Base-by-base conservation (phyloP, 2,797 vertebrate species). In the Phoebastria nigripes region DNA sequence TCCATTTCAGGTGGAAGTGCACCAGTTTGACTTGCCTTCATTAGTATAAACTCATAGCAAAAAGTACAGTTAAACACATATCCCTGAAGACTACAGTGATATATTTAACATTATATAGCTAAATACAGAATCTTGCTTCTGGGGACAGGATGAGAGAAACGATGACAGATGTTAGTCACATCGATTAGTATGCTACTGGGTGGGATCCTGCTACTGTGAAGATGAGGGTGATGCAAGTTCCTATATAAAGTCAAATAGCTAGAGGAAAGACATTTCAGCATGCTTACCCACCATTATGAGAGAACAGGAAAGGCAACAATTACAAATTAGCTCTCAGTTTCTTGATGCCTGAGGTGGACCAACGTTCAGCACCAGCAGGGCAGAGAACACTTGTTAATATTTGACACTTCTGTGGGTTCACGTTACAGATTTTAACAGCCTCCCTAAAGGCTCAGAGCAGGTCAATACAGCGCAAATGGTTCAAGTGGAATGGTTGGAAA, bases 321-420 rank as follows among this genome's bases (percentile, higher is more conserved):
- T 88, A 74, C 21, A 93, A 65, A 95, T 88, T 66, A 83, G 56
- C 5, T 24, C 65, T 84, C 71, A 17, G 39, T 65, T 84, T 95
- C 61, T 56, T 69, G 66, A 79, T 8, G 88, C 63, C 93, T 66
- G 47, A 96, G 93, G 49, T 85, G 37, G 78, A 90, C 89, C 44
- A 91, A 66, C 12, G 0, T 52, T 71, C 70, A 84, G n/a, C 66
- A 93, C 29, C 69, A 87, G 76, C 33, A 89, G 54, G 87, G 59
- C 42, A 94, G 62, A 89, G 63, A 91, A 87, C 67, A 78, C 61
- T 86, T 91, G 55, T 87, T 84, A 94, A 65, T 69, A 94, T 52
- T 24, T 79, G 83, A 93, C 80, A 96, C 51, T 62, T 59, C 70
- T n/a, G 39, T 73, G 51, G 25, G 67, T 91, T 92, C 61, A 81